Percentiles rank a stretch among this genome's conserved stretches.
These are phyloP conservation scores for Herminia tarsipennalis DNA, from an alignment of 2,888 invertebrate species.

Conservation along the genomic window DNA sequence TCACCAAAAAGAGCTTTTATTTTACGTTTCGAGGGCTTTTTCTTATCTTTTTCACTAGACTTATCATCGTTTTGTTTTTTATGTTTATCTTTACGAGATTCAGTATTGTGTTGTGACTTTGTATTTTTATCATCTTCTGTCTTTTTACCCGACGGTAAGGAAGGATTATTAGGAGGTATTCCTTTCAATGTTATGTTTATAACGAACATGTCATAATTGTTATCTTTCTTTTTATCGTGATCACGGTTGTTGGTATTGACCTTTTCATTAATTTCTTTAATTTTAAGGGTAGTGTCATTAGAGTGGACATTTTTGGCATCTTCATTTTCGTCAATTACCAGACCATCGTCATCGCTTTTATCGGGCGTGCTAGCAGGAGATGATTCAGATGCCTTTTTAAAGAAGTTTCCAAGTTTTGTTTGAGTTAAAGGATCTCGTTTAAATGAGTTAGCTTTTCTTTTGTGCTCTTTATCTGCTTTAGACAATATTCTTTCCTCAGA, in stretches of 20 bases:
- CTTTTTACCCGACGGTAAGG: too few relatives aligned
- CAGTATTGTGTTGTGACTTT: conserved; percentile 12
- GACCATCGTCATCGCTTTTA: conserved; percentile 64
- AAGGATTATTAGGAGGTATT: conserved; percentile 58
- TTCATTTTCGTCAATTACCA: conserved; percentile 66
- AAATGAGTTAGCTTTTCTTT: conserved; percentile 77
- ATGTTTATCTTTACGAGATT: conserved; percentile 29
- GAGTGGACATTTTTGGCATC: conserved; percentile 28
- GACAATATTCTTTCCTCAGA: conserved; percentile 61
- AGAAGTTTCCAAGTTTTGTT: conserved; percentile 77
- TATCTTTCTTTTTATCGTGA: conserved; percentile 19
- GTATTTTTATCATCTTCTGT: conserved; percentile 32
- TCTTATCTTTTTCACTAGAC: conserved; percentile 49
- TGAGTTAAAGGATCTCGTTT: conserved; percentile 80
- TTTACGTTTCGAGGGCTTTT: conserved; percentile 70
- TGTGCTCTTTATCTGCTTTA: conserved; percentile 75
- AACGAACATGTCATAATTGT: conserved; percentile 62
- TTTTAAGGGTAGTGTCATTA: conserved; percentile 60
- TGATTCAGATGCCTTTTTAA: conserved; percentile 62
- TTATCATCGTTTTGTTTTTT: conserved; percentile 35
- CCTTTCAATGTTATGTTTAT: conserved; percentile 79
- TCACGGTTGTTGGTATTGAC: conserved; percentile 12
- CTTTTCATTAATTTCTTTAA: conserved; percentile 44
- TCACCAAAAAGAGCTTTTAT: conserved; percentile 83
- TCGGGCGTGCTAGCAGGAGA: conserved; percentile 51